Base-by-base conservation (phyloP, 2,888 invertebrate species). In the Isoperla grammatica region DNA sequence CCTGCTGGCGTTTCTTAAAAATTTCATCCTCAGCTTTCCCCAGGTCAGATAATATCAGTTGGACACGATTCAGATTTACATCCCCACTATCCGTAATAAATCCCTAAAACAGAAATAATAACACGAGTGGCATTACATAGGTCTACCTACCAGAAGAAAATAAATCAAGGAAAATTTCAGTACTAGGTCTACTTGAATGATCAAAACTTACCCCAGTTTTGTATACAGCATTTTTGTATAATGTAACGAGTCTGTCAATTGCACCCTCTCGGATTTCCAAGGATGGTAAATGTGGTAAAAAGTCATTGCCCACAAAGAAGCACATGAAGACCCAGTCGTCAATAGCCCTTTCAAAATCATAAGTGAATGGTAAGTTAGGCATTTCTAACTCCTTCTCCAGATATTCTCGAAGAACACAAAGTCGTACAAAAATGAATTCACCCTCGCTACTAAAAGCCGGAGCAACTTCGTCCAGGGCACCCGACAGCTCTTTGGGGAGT, bases 281-380 rank as follows among this genome's bases (percentile, higher is more conserved):
- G 55, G 96, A 96, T 3, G 99, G 99, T 65, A 99, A 79, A 79
- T 99, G 99, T 0, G 99, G 99, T 68, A 99, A 75, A 73, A 99
- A 99, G 77, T 99, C 99, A 72, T 99, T 99, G 50, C 99, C 99
- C 56, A 98, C 97, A 76, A 99, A 99, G 79, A 99, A 99, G 73
- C 99, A 99, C 95, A 99, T 96, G 70, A 87, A 87, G 4, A 88
- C 98, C 98, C 98, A 99, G 76, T 99, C 99, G 72, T 99, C 99
- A 13, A 99, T 74, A 0, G 88, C 95, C 59, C 98, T 78, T 70
- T 99, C 99, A 73, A 99, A 92, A 72, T 95, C 93, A 74, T 94
- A 98, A 54, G 83, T 78, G 74, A 99, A 98, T 2, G 97, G 95
- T 40, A 98, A 80, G 74, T 91, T 90, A 0, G 89, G 89, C 94